Base-by-base conservation (phyloP, 2,888 invertebrate species). In the Iphiclides podalirius region DNA sequence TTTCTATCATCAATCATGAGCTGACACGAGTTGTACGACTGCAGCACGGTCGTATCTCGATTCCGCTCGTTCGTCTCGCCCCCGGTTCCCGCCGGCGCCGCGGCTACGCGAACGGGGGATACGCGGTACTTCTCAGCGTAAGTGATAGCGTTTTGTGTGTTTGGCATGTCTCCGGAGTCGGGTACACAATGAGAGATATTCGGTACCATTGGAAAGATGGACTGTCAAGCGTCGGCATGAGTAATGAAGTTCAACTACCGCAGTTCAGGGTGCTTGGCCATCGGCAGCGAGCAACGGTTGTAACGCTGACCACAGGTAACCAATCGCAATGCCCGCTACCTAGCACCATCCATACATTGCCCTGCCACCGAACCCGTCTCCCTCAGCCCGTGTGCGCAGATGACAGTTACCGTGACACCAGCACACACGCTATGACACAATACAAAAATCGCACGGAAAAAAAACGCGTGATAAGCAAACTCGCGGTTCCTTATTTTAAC, bases 171-270 rank as follows among this genome's bases (percentile, higher is more conserved):
- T 88, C 86, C 88, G 89, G 90, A 96, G 96, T 96, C 94, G 96
- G 96, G 93, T 96, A 96, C 94, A 96, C 96, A 92, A 96, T 96
- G 96, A 94, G 94, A 93, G 96, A 96, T 93, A 96, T 97, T 92
- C 94, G 95, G 90, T 97, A 97, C 93, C 95, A 94, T 92, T 98
- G 97, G 97, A 94, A 94, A 91, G 93, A 95, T 91, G 96, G 96
- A 84, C 92, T 92, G 88, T 93, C 93, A 90, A 96, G 97, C 90
- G 96, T 98, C 90, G 96, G 96, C 90, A 96, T 97, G 92, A 95
- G 95, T 93, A 94, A 93, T 90, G 96, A 96, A 90, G 96, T 97
- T 91, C 95, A 96, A 92, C 94, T 98, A 87, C 97, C 98, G 76
- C 97, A 98, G 92, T 98, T 98, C 93, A 94, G 96, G 89, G 96